Conservation (phyloP, 2,797 vertebrate genomes). For the Lagodon rhomboides region DNA sequence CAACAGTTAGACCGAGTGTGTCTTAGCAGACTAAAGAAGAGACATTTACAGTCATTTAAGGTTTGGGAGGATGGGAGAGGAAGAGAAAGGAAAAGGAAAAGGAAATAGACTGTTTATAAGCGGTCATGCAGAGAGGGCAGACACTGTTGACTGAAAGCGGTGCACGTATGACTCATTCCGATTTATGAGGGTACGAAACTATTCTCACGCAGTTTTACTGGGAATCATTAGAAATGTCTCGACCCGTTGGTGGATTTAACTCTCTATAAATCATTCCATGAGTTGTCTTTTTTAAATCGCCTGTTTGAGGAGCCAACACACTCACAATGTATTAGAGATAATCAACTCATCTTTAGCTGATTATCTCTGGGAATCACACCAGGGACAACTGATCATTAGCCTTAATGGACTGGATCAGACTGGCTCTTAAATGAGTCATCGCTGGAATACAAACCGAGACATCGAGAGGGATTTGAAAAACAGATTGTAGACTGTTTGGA, state of each 20-base stretch:
- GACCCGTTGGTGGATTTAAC: neutral
- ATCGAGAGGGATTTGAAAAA: constrained; percentile 20
- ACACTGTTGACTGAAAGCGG: constrained; percentile 12
- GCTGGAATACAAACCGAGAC: constrained; percentile 19
- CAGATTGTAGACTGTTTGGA: constrained; percentile 5
- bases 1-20: constrained; percentile 28
- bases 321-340: neutral
- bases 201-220: neutral
- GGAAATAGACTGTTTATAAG: constrained; percentile 35
- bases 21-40: constrained; percentile 27
- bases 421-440: constrained; percentile 43
- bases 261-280: neutral
- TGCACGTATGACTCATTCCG: neutral
- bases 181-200: neutral
- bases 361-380: constrained; percentile 41
- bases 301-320: neutral
- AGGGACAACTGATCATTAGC: constrained; percentile 8
- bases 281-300: neutral
- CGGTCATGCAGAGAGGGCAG: constrained; percentile 7
- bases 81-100: constrained; percentile 3
- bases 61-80: constrained; percentile 17
- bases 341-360: constrained; percentile 19
- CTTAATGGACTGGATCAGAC: constrained; percentile 35
- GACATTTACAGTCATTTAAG: constrained; percentile 39
- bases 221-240: neutral